Evolutionary conservation across 1,140 invertebrate species (phyloP), one percentile per base, ranked within the genome.

Genomic region (Diachasma alloeum): DNA sequence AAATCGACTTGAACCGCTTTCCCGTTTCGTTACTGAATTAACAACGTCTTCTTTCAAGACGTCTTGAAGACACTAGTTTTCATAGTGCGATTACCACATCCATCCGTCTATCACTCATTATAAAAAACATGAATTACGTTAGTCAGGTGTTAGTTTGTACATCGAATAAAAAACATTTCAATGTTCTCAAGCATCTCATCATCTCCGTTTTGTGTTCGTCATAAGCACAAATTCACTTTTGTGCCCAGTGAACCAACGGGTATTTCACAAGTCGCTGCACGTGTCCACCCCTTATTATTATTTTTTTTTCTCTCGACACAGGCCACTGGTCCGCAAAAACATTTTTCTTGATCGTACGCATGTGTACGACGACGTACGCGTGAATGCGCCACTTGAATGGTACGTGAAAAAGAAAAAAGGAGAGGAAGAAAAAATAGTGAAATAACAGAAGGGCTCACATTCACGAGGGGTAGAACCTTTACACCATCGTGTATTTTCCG

Each of bases 121-220:
- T 39, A 68, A 68, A 66, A 68, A 71, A 71, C 56, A 72, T 31
- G 72, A 67, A 71, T 70, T 24, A 74, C 17, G 46, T 31, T 78
- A 56, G n/a, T 36, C 68, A 72, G 53, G 26, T 78, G 76, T 78
- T 76, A 80, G 73, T 78, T 80, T 80, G 79, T 80, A 80, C 79
- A 80, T 68, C 74, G 53, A 78, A 80, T 70, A 72, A 72, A 74
- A 71, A 77, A 68, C 4, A 70, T 72, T 56, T 69, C 42, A 63
- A 68, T 68, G 26, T 59, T 31, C 15, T 67, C 36, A 44, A 63
- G 4, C 13, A 69, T 59, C 17, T 17, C 22, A 31, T 37, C 31
- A 53, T 69, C 9, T 42, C 67, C 68, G 3, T 36, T 31, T 69
- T 5, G 19, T 31, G 19, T 71, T 63, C 70, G 44, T 75, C 36